Percentiles rank a stretch among this genome's conserved stretches.
These are phyloP conservation scores for Nomada goodeniana DNA, from an alignment of 2,888 invertebrate species.

Conservation along the genomic window DNA sequence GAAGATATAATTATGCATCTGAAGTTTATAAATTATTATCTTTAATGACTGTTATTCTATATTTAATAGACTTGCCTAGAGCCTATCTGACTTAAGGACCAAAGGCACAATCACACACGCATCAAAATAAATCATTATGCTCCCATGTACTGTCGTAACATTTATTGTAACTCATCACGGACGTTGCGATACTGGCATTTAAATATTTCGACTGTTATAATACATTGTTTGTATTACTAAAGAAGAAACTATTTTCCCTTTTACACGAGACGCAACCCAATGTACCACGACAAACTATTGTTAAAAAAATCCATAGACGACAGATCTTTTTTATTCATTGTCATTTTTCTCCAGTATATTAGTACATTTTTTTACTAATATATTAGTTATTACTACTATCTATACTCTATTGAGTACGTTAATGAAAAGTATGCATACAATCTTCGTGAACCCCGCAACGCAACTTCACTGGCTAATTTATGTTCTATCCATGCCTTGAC, in stretches of 20 bases:
- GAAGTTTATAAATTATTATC: conserved; percentile 83
- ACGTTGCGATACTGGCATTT: conserved; percentile 74
- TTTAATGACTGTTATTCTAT: conserved; percentile 80
- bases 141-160: conserved; percentile 77
- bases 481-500: background rate
- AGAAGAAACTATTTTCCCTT: conserved; percentile 39
- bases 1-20: conserved; percentile 79
- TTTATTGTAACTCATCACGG: conserved; percentile 73
- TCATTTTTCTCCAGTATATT: conserved; percentile 50
- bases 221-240: conserved; percentile 51
- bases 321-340: conserved; percentile 54
- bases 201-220: conserved; percentile 63
- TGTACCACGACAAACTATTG: conserved; percentile 39
- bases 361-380: conserved; percentile 60
- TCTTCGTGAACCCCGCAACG: conserved; percentile 26
- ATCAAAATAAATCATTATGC: conserved; percentile 80
- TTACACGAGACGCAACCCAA: conserved; percentile 27
- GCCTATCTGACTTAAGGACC: conserved; percentile 83
- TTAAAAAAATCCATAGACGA: conserved; percentile 29
- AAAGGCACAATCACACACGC: conserved; percentile 83
- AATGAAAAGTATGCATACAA: conserved; percentile 26
- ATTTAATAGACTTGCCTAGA: conserved; percentile 83
- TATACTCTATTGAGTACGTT: conserved; percentile 51
- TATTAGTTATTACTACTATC: conserved; percentile 21
- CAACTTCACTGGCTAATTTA: conserved; percentile 47